Evolutionary conservation across 2,888 invertebrate species (phyloP).

Genomic region (Epiblema foenella): DNA sequence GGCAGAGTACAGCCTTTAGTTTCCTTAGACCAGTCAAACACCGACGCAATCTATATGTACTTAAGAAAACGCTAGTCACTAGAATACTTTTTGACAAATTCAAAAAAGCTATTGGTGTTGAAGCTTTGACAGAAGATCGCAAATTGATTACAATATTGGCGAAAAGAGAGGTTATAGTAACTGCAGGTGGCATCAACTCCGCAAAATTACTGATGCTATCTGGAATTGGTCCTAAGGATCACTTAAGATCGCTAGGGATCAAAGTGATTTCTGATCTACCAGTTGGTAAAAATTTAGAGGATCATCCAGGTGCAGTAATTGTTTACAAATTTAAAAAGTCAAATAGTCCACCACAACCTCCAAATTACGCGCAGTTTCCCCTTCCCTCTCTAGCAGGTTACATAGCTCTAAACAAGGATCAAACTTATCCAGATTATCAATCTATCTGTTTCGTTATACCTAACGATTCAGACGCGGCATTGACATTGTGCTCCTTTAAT

Average conservation of each 20-base stretch:
- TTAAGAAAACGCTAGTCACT: conserved; percentile 41
- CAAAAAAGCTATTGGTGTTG: conserved; percentile 41
- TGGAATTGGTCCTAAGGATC: conserved; percentile 68
- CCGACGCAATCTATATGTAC: conserved; percentile 41
- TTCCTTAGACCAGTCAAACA: conserved; percentile 38
- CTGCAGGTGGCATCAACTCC: conserved; percentile 68
- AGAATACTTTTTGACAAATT: conserved; percentile 40
- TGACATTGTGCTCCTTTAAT: conserved; percentile 48
- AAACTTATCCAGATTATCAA: conserved; percentile 71
- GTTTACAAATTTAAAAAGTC: conserved; percentile 37
- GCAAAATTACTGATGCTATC: conserved; percentile 71
- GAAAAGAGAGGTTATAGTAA: conserved; percentile 70
- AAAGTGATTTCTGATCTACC: conserved; percentile 59
- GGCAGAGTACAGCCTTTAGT: conserved; percentile 31
- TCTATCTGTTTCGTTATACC: conserved; percentile 48
- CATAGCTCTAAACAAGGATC: conserved; percentile 84
- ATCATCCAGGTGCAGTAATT: conserved; percentile 56
- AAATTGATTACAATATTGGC: conserved; percentile 48
- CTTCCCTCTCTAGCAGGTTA: conserved; percentile 52
- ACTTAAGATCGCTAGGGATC: conserved; percentile 59
- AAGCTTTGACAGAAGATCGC: conserved; percentile 11
- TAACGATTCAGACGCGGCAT: conserved; percentile 46
- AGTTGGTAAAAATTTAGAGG: conserved; percentile 73
- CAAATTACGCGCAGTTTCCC: conserved; percentile 57
- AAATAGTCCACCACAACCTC: conserved; percentile 59